A percentile compares a stretch with the other conserved stretches of the same genome.
These are phyloP conservation scores for Crematogaster levior DNA, from an alignment of 2,888 invertebrate species.

Conservation along the genomic window DNA sequence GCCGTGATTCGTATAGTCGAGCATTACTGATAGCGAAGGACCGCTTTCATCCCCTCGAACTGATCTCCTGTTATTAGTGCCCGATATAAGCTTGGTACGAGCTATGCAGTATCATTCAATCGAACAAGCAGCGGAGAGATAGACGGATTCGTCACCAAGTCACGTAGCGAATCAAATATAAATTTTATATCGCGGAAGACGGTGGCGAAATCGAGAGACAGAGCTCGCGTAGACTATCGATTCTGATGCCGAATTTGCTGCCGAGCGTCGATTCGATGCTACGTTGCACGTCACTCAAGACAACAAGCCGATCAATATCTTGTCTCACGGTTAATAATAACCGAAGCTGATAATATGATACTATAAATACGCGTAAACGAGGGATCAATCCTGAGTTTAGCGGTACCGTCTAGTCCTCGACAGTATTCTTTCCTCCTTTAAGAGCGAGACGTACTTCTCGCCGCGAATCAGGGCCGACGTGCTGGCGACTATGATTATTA, in stretches of 20 bases:
- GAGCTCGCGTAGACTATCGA: constrained; percentile 28
- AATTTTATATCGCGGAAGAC: constrained; percentile 29
- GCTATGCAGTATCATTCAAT: constrained; percentile 14
- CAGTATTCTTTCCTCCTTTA: neutral
- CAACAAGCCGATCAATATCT: constrained; percentile 43
- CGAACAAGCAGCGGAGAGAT: constrained; percentile 16
- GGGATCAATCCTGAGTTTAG: constrained; percentile 8
- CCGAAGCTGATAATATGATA: constrained; percentile 2
- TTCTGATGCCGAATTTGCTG: neutral
- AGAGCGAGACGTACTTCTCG: neutral
- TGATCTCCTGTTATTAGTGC: neutral
- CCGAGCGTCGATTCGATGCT: constrained; percentile 5
- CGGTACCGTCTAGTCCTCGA: neutral
- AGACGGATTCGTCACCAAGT: constrained; percentile 24
- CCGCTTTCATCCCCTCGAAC: neutral
- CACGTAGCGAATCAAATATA: constrained; percentile 40
- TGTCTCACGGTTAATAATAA: constrained; percentile 33
- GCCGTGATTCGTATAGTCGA: neutral
- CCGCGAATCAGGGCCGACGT: neutral
- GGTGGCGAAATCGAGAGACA: constrained; percentile 3
- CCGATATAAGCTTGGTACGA: neutral
- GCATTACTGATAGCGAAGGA: neutral
- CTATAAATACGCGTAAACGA: neutral
- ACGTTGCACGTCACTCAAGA: constrained; percentile 17
- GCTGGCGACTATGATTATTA: constrained; percentile 21